Evolutionary conservation across 2,888 invertebrate species (phyloP).

Genomic region (Leistus spinibarbis): DNA sequence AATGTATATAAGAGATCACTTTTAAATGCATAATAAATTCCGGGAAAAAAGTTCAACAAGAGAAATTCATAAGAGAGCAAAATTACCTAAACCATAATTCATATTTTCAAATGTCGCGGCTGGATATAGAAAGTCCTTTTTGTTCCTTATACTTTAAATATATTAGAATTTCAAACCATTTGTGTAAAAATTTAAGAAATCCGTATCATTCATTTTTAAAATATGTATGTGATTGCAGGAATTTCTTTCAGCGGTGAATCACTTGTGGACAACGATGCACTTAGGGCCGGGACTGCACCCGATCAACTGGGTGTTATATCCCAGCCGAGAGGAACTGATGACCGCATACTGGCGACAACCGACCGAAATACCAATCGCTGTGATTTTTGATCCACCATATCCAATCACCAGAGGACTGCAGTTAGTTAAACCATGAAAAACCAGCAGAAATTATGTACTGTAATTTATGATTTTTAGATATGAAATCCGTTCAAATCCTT

Average conservation of each 20-base stretch:
- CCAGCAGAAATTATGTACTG: neutral
- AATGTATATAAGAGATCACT: too few relatives aligned
- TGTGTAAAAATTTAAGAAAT: too few relatives aligned
- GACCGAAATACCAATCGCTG: slow-evolving; percentile 70
- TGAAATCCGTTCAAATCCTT: slow-evolving; percentile 76
- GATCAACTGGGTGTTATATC: slow-evolving; percentile 69
- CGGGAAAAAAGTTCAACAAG: too few relatives aligned
- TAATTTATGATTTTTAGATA: slow-evolving; percentile 60
- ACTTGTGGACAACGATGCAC: slow-evolving; percentile 62
- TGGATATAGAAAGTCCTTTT: too few relatives aligned
- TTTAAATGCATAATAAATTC: too few relatives aligned
- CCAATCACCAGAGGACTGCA: slow-evolving; percentile 59
- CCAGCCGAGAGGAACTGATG: slow-evolving; percentile 69
- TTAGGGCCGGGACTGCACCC: slow-evolving; percentile 60
- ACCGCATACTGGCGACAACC: slow-evolving; percentile 72
- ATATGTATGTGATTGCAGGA: slow-evolving; percentile 55
- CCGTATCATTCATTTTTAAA: too few relatives aligned
- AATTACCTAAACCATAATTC: too few relatives aligned
- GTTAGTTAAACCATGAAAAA: slow-evolving; percentile 53
- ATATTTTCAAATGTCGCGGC: too few relatives aligned
- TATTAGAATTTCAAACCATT: too few relatives aligned
- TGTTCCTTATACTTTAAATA: too few relatives aligned
- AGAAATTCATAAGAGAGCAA: too few relatives aligned
- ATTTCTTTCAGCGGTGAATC: slow-evolving; percentile 69
- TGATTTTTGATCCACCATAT: slow-evolving; percentile 67